A percentile compares a stretch with the other conserved stretches of the same genome.
Evolutionary conservation across 37 sponge, comb jelly and placozoan genomes (phyloP).

Genomic region (Halisarca cf. caerulea): DNA sequence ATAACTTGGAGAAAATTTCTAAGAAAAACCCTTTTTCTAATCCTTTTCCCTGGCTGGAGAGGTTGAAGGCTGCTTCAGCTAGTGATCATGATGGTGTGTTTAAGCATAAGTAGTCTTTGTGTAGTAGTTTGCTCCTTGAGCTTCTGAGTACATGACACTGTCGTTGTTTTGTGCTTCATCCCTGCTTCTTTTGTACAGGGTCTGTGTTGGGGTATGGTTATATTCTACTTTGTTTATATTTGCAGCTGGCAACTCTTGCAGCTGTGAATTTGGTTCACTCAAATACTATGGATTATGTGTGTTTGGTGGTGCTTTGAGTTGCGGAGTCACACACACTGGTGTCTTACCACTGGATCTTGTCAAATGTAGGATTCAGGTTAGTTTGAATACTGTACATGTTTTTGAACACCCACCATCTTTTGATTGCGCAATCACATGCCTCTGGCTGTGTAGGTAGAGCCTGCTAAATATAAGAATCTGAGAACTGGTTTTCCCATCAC

Average conservation of each 20-base stretch:
- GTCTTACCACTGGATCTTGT: constrained; percentile 8
- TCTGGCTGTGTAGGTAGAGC: constrained; percentile 77
- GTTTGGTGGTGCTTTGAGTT: constrained; percentile 81
- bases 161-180: no score
- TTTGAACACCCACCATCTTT: no score
- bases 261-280: constrained; percentile 83
- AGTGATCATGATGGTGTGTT: background rate
- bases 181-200: no score
- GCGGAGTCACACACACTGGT: constrained; percentile 23
- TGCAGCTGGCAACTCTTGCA: no score
- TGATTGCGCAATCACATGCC: no score
- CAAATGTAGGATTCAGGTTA: constrained; percentile 26
- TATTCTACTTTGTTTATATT: no score
- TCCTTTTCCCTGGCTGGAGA: background rate
- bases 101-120: no score
- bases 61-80: background rate
- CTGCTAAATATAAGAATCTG: constrained; percentile 85
- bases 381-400: no score
- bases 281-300: constrained; percentile 96
- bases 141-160: no score
- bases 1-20: background rate
- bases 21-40: constrained; percentile 16
- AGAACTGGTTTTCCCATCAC: constrained; percentile 77
- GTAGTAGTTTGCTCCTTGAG: no score
- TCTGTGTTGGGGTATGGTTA: no score